Conservation (phyloP, 2,113 vertebrate species). For the Raphicerus campestris region DNA sequence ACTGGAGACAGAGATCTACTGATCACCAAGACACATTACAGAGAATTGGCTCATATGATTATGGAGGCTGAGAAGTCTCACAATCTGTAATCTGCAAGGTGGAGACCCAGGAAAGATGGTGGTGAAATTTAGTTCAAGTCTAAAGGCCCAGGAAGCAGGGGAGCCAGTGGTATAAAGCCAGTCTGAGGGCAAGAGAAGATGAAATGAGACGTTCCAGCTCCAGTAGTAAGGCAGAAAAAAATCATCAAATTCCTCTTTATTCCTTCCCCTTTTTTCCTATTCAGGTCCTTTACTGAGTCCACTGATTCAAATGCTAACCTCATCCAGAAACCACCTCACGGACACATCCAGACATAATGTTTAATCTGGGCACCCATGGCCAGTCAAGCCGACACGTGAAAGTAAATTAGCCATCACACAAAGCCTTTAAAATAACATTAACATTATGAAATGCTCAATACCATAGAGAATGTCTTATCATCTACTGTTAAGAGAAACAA, state of each 20-base stretch:
- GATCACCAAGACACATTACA: neutral
- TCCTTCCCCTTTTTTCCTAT: neutral
- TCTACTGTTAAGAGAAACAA: neutral
- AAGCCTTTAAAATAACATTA: neutral
- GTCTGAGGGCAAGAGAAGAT: neutral
- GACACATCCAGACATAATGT: neutral
- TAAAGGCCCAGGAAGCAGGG: neutral
- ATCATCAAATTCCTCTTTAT: neutral
- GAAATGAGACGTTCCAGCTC: neutral
- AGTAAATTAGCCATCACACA: neutral
- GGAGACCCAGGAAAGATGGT: neutral
- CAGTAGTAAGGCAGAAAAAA: neutral
- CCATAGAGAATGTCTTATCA: neutral
- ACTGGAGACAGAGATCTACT: neutral
- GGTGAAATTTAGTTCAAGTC: neutral
- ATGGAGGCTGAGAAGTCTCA: neutral
- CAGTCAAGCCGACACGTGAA: neutral
- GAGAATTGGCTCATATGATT: neutral
- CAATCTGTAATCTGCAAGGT: neutral
- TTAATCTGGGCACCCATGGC: too few species aligned
- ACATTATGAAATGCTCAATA: neutral
- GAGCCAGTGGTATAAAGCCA: neutral
- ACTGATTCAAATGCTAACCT: neutral
- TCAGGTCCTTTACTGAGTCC: neutral
- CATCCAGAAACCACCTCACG: neutral